These are phyloP conservation scores for Seriola quinqueradiata DNA, from an alignment of 2,113 vertebrate species.

Conservation along the genomic window DNA sequence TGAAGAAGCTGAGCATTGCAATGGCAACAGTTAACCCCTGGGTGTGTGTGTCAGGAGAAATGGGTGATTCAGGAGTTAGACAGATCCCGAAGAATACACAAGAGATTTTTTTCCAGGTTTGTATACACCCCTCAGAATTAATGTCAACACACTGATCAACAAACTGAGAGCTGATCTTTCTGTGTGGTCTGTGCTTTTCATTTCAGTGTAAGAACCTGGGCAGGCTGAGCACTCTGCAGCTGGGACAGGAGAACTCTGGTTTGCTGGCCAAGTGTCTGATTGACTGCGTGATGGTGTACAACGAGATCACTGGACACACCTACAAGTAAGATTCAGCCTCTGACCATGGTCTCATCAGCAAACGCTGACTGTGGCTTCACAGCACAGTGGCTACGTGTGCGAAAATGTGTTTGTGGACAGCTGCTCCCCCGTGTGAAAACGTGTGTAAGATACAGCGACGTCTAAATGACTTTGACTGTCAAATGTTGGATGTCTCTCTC, in stretches of 20 bases:
- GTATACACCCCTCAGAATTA: slow-evolving; percentile 40
- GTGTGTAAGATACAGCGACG: not conserved
- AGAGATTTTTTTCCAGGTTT: slow-evolving; percentile 97
- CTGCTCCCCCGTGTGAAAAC: not conserved
- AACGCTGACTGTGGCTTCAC: not conserved
- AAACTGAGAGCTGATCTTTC: not conserved
- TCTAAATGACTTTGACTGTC: not conserved
- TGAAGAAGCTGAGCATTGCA: slow-evolving; percentile 96
- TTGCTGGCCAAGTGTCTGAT: slow-evolving; percentile 97
- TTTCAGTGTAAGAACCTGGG: slow-evolving; percentile 96
- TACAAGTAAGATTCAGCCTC: slow-evolving; percentile 89
- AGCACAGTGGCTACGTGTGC: not conserved
- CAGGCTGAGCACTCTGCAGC: slow-evolving; percentile 94
- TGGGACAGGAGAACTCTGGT: slow-evolving; percentile 98
- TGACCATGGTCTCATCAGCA: not conserved
- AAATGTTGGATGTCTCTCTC: not conserved
- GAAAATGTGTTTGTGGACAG: not conserved
- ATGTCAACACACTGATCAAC: not conserved
- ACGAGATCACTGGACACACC: slow-evolving; percentile 96
- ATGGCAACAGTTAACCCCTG: slow-evolving; percentile 97
- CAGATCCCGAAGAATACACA: slow-evolving; percentile 96
- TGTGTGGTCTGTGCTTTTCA: slow-evolving; percentile 18
- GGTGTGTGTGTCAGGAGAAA: slow-evolving; percentile 96
- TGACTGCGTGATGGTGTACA: slow-evolving; percentile 98
- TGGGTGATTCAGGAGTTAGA: slow-evolving; percentile 94